Base-by-base conservation (phyloP, 2,888 invertebrate species). In the Drosophila tanythrix region DNA sequence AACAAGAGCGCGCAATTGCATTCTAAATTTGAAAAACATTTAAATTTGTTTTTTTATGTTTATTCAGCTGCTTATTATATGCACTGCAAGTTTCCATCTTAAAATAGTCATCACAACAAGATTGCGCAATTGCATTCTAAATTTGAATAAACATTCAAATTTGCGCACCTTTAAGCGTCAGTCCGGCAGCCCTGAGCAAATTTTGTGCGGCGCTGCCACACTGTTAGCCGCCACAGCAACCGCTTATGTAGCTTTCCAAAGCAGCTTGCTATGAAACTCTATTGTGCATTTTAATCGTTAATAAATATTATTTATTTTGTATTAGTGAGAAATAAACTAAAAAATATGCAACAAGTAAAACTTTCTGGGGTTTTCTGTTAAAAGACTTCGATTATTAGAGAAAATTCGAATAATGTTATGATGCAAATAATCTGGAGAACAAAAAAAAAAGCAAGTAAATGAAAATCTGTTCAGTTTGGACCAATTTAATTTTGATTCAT, bases 171-270 rank as follows among this genome's bases (percentile, higher is more conserved):
- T 33, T n/a, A 3, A 10, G 15, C 8, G 0, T 0, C 11, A 11
- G 13, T 62, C 2, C 57, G 66, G 55, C 60, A 72, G 35, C 68
- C 0, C 60, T 53, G 10, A 11, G 1, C 6, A 27, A 1, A 3
- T 0, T n/a, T 18, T n/a, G 6, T 6, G 0, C 27, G 3, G 51
- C 21, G 48, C 0, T 67, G 72, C 72, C 77, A 72, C 25, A 15
- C 15, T 6, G 8, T 2, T 29, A 60, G 53, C 69, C 68, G 36
- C 27, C 38, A 69, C 70, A 58, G 2, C 43, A 67, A 63, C 56
- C 56, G 6, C 0, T 0, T 21, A 4, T 2, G 0, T 31, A 0
- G 0, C 10, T 10, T 1, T 0, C 2, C 21, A 7, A 38, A 25
- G 29, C 53, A 46, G 52, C 2, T 0, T 61, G 71, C 50, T 76